Evolutionary conservation across 2,113 vertebrate genomes (phyloP).

Genomic region (Mugil cephalus): DNA sequence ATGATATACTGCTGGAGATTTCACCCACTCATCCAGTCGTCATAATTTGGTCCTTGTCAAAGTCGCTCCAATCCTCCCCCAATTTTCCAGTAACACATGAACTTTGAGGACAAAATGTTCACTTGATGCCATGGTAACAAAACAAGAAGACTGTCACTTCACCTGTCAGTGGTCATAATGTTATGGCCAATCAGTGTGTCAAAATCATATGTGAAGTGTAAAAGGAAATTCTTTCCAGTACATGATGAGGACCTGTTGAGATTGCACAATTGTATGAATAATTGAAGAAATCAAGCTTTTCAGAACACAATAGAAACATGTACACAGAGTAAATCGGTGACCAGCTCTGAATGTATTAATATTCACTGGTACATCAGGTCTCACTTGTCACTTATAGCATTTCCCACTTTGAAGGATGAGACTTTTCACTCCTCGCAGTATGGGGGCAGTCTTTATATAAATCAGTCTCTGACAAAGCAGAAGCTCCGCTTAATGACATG

Average conservation of each 20-base stretch:
- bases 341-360: not conserved
- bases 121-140: no score
- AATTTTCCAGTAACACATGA: no score
- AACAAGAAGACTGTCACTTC: no score
- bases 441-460: conserved; percentile 13
- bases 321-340: no score
- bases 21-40: no score
- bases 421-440: not conserved
- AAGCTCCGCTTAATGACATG: conserved; percentile 50
- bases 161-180: no score
- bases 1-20: not conserved
- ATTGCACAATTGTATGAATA: not conserved
- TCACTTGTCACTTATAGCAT: no score
- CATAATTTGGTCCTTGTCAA: no score
- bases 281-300: not conserved
- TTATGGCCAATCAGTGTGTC: no score
- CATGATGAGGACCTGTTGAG: not conserved
- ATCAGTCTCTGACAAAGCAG: conserved; percentile 44
- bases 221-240: not conserved
- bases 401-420: not conserved
- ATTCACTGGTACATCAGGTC: not conserved
- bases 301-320: not conserved
- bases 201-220: not conserved
- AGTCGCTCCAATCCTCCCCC: no score
- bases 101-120: no score